Conservation (phyloP, 1,140 invertebrate species). For the Lasioglossum albipes region DNA sequence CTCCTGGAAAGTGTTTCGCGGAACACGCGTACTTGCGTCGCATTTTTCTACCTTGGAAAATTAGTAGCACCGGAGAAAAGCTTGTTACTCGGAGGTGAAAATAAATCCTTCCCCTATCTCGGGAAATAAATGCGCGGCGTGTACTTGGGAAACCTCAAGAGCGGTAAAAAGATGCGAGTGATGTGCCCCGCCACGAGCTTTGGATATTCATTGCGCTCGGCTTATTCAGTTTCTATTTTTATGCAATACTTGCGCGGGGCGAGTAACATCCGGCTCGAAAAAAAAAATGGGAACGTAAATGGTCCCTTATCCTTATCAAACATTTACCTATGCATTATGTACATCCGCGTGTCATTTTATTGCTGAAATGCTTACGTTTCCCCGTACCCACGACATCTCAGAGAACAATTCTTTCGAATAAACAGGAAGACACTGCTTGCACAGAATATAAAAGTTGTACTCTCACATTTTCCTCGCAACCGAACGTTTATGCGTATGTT, state of each 20-base stretch:
- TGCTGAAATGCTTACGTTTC: not conserved
- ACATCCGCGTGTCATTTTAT: not conserved
- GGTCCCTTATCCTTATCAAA: not conserved
- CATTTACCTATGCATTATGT: not conserved
- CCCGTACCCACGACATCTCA: too few species aligned
- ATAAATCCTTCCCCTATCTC: slow-evolving; percentile 20
- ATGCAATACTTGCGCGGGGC: not conserved
- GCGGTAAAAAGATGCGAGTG: slow-evolving; percentile 15
- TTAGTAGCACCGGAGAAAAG: slow-evolving; percentile 5
- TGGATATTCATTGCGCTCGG: slow-evolving; percentile 35
- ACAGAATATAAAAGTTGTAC: too few species aligned
- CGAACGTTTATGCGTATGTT: too few species aligned
- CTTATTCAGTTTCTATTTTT: slow-evolving; percentile 47
- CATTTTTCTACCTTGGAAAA: slow-evolving; percentile 24
- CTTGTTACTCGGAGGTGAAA: slow-evolving; percentile 1
- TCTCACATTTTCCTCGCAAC: too few species aligned
- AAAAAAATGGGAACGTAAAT: not conserved
- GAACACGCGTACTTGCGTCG: not conserved
- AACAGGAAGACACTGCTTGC: too few species aligned
- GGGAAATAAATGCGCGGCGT: slow-evolving; percentile 21
- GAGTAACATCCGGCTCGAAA: not conserved
- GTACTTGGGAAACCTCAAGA: not conserved
- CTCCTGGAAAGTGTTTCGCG: not conserved
- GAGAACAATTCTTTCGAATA: too few species aligned
- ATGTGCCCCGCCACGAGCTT: slow-evolving; percentile 5